Conservation (phyloP, 2,797 vertebrate species). For the Neosilurus mollespiculum region DNA sequence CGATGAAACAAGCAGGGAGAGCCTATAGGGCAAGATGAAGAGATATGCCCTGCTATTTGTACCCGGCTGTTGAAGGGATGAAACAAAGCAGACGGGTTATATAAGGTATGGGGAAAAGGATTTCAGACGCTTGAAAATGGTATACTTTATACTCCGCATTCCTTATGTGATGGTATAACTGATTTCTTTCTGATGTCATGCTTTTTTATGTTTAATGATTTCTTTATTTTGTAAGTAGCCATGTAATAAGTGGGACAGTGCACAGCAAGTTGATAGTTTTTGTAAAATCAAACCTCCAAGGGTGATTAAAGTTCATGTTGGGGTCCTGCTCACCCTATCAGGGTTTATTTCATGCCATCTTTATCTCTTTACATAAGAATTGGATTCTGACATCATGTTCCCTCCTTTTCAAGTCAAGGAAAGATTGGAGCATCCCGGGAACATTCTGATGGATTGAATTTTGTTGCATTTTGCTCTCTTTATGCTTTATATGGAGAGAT, state of each 20-base stretch:
- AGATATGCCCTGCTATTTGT: slow-evolving; percentile 17
- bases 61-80: background rate
- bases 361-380: background rate
- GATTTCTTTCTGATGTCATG: background rate
- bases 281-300: too few species aligned
- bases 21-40: background rate
- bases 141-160: slow-evolving; percentile 6
- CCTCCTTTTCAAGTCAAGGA: background rate
- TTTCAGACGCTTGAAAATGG: slow-evolving; percentile 1
- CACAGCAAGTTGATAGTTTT: too few species aligned
- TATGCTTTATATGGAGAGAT: slow-evolving; percentile 53
- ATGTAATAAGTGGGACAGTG: too few species aligned
- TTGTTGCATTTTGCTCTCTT: background rate
- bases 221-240: too few species aligned
- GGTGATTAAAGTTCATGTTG: too few species aligned
- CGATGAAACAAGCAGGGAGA: background rate
- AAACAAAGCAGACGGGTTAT: slow-evolving; percentile 3
- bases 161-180: background rate
- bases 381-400: background rate
- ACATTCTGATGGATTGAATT: slow-evolving; percentile 5
- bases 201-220: too few species aligned
- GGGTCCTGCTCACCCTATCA: too few species aligned
- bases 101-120: slow-evolving; percentile 2
- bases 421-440: background rate
- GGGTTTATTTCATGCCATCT: too few species aligned